Base-by-base conservation (phyloP, 2,797 vertebrate species). In the Salmo trutta region DNA sequence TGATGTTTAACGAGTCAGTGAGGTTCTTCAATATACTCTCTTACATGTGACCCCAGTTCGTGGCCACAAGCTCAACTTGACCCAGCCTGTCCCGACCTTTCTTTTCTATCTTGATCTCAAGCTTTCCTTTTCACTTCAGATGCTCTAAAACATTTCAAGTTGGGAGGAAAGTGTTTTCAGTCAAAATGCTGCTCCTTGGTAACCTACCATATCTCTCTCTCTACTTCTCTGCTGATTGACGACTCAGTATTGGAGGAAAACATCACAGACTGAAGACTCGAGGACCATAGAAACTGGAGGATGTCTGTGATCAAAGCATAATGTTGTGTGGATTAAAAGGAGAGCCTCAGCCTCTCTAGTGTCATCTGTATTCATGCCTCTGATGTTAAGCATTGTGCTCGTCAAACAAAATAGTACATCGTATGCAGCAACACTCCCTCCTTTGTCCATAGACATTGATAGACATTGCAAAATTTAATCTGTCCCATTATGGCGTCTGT, bases 251-350 rank as follows among this genome's bases (percentile, higher is more conserved):
- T 87, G 84, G 88, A 31, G 86, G 81, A 83, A 90, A 89, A 81
- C 77, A 75, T 19, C 47, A 78, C 78, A 83, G 76, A 83, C 27
- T 70, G 88, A 89, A 59, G 56, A 59, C 19, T 59, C 19, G n/a
- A 59, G n/a, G 19, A 59, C 8, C 56, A 7, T 17, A 56, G 14
- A 56, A n/a, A 56, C 17, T 56, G 82, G 80, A 89, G 87, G 89
- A 88, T 88, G 86, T 87, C 89, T 67, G 90, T 93, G 93, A 95
- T 95, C 93, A 95, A 95, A 95, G 93, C 92, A 85, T 66, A 79
- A 74, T 21, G 29, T 75, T 78, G 68, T 75, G 82, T 86, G 92
- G 93, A 95, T 94, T 94, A 92, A 93, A 93, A 94, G 92, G 91
- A 91, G 90, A 87, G 87, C 52, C 84, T 90, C 56, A n/a, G 56